Percentiles rank a stretch among this genome's conserved stretches.
These are phyloP conservation scores for Sesia apiformis DNA, from an alignment of 2,888 invertebrate species.

Conservation along the genomic window DNA sequence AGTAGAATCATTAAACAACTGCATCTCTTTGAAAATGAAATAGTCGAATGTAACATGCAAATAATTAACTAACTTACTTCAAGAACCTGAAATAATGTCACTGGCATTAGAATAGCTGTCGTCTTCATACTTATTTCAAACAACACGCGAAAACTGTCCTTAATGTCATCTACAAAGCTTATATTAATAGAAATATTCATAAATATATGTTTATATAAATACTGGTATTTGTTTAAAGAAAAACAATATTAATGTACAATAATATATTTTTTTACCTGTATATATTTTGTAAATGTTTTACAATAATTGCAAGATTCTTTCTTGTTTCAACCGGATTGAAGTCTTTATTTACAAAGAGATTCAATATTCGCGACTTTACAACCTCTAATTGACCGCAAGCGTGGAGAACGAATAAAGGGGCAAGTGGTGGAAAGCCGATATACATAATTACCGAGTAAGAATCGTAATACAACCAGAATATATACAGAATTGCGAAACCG, in stretches of 20 bases:
- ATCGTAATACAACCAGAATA: background rate
- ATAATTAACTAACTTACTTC: background rate
- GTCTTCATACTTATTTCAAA: background rate
- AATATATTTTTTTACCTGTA: background rate
- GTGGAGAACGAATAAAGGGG: background rate
- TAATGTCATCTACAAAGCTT: background rate
- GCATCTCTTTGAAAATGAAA: no score
- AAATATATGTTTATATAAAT: background rate
- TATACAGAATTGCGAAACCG: background rate
- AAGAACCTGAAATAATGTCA: background rate
- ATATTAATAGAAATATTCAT: no score
- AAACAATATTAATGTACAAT: background rate
- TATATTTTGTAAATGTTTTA: background rate
- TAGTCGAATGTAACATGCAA: no score
- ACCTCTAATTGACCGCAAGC: background rate
- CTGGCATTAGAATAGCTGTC: background rate
- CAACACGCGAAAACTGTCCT: background rate
- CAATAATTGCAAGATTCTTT: background rate
- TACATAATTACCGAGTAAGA: background rate
- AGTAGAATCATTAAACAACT: no score
- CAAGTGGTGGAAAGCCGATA: background rate
- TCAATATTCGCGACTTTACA: background rate
- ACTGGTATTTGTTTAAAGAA: background rate
- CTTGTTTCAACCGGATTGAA: background rate
- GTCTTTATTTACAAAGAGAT: background rate